Conservation (phyloP, 2,888 invertebrate genomes). For the Himalopsyche kuldschensis region DNA sequence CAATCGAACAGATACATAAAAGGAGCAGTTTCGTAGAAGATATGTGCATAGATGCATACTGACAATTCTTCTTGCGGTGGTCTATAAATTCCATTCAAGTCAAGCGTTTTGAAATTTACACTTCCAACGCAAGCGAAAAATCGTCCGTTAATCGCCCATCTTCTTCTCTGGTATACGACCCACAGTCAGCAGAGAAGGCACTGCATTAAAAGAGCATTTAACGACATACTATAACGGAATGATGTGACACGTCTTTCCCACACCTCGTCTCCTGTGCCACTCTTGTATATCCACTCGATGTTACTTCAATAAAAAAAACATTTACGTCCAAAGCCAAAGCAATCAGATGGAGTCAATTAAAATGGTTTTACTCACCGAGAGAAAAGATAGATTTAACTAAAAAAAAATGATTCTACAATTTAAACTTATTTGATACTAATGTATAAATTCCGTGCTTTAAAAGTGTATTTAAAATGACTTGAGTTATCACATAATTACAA, state of each 20-base stretch:
- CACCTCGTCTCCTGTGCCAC: neutral
- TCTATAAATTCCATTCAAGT: neutral
- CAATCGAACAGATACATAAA: too few relatives aligned
- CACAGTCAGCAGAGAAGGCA: constrained; percentile 12
- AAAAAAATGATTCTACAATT: neutral
- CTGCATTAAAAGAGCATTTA: constrained; percentile 19
- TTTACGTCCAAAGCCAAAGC: neutral
- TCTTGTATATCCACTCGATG: neutral
- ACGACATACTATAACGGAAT: constrained; percentile 27
- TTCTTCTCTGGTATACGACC: neutral
- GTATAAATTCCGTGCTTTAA: neutral
- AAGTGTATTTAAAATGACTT: too few relatives aligned
- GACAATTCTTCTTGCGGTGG: neutral
- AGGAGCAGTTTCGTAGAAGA: neutral
- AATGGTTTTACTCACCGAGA: neutral
- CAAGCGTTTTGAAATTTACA: constrained; percentile 4
- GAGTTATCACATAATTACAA: too few relatives aligned
- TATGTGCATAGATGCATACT: neutral
- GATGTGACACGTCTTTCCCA: constrained; percentile 5
- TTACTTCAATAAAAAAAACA: neutral
- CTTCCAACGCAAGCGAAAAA: constrained; percentile 25
- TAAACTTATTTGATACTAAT: neutral
- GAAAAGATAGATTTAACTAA: neutral
- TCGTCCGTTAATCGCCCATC: constrained; percentile 16
- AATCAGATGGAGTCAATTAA: neutral